Evolutionary conservation across 1,140 invertebrate species (phyloP), one percentile per base, ranked within the genome.

Genomic region (Calycopis cecrops): DNA sequence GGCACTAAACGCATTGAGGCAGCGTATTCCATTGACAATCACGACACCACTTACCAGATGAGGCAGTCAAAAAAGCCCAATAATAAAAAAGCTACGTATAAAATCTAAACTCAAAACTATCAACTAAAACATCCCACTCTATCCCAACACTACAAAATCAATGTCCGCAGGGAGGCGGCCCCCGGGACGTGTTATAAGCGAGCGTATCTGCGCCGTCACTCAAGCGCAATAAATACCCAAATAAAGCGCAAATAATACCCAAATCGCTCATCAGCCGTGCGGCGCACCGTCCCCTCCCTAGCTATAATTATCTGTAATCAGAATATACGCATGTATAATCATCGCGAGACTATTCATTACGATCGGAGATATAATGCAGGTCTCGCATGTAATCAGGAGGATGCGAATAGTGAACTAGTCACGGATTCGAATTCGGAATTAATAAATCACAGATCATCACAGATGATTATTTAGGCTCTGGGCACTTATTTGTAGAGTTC

Each of bases 231-330:
- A 88, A 88, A 88, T 87, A 86, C 85, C 83, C 72, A 86, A 88
- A 88, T 88, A 88, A 86, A 88, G 85, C 87, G 81, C 85, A 85
- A 87, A 87, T 88, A 88, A 88, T 87, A 87, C 83, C 83, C 83
- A 87, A 88, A 88, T 88, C 85, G 87, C 87, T 88, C 85, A 87
- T 88, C 86, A 87, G 74, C 58, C 71, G n/a, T n/a, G n/a, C n/a
- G n/a, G n/a, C n/a, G n/a, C 52, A 56, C 62, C 69, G 60, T 67
- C 63, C 53, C 65, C 76, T 64, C 71, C 79, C 76, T 68, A 73
- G 77, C 79, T 84, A 81, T 83, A 86, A 86, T 86, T 84, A 84
- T 84, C 73, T 75, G 71, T 83, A 84, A 85, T 85, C 80, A 81
- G 69, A 69, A 68, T 69, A 68, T 28, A 6, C 74, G 71, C 73